Evolutionary conservation across 1,140 invertebrate genomes (phyloP), one percentile per base, ranked within the genome.

Genomic region (Ceratosolen fusciceps): DNA sequence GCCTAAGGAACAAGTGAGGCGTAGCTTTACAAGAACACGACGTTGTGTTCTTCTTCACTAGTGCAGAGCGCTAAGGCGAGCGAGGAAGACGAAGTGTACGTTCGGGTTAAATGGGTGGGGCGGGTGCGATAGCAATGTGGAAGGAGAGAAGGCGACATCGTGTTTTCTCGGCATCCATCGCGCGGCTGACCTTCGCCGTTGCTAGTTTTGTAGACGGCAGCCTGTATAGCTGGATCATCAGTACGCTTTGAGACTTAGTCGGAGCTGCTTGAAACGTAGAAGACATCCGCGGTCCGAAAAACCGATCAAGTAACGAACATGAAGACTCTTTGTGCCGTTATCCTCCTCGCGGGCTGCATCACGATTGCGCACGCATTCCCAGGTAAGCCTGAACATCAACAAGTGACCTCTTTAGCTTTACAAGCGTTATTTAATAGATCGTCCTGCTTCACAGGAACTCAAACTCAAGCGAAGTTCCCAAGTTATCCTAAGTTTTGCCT

Each of bases 311-410:
- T 7, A n/a, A 14, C 58, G 34, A 58, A 0, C 31, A 83, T 83
- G 83, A 82, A 81, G 79, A 80, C 81, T 31, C 52, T 70, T 56
- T 58, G 84, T 74, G 80, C 62, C 65, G 79, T 70, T 60, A 68
- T 87, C 62, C 71, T 86, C 31, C 49, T 87, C 26, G 26, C 82
- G 47, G 82, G 77, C 26, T 54, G 88, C 37, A 37, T 89, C 74
- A 86, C 86, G 31, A 72, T 77, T 71, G 80, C 84, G 34, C 82
- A 86, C 76, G 81, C 79, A 70, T 86, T 82, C 29, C 88, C 88
- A 81, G 82, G 88, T 90, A 84, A 89, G 87, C 83, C 14, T 71
- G 16, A 1, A 43, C 49, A 19, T 26, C 52, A 56, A 16, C 75
- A 21, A 49, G 49, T 39, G 52, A 19, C 14, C 19, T n/a, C 12